Evolutionary conservation across 2,888 invertebrate species (phyloP).

Genomic region (Villa cingulata): DNA sequence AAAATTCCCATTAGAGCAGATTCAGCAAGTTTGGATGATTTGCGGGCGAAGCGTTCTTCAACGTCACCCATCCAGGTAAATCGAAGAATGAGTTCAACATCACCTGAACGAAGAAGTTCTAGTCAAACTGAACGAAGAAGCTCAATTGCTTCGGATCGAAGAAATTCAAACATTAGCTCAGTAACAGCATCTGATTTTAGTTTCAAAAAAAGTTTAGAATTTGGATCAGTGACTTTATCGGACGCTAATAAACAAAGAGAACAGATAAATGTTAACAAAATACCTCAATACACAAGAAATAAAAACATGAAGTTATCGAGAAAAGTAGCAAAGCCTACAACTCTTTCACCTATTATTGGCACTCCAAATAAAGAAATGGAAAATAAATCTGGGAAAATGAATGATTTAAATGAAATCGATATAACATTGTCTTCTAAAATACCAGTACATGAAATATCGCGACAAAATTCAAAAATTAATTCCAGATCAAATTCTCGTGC

Average conservation of each 20-base stretch:
- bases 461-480: conserved; percentile 15
- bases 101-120: conserved; percentile 32
- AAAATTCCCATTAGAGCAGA: conserved; percentile 26
- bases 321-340: conserved; percentile 30
- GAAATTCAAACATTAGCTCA: conserved; percentile 32
- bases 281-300: neutral
- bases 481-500: conserved; percentile 15
- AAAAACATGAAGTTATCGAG: conserved; percentile 7
- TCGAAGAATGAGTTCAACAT: conserved; percentile 30
- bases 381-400: conserved; percentile 16
- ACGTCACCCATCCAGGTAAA: conserved; percentile 8
- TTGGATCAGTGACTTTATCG: conserved; percentile 4
- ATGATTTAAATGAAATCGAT: conserved; percentile 13
- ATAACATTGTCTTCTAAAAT: conserved; percentile 27
- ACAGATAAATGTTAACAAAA: neutral
- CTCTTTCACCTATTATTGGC: conserved; percentile 34
- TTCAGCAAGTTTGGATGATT: conserved; percentile 29
- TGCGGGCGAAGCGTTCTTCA: conserved; percentile 13
- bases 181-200: conserved; percentile 34
- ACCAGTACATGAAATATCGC: conserved; percentile 22
- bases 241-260: neutral
- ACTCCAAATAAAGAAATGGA: conserved; percentile 33
- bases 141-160: conserved; percentile 25
- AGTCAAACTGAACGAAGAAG: conserved; percentile 26
- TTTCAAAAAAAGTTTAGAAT: conserved; percentile 25